Evolutionary conservation across 1,140 invertebrate species (phyloP), one percentile per base, ranked within the genome.

Genomic region (Melanaphis sacchari): DNA sequence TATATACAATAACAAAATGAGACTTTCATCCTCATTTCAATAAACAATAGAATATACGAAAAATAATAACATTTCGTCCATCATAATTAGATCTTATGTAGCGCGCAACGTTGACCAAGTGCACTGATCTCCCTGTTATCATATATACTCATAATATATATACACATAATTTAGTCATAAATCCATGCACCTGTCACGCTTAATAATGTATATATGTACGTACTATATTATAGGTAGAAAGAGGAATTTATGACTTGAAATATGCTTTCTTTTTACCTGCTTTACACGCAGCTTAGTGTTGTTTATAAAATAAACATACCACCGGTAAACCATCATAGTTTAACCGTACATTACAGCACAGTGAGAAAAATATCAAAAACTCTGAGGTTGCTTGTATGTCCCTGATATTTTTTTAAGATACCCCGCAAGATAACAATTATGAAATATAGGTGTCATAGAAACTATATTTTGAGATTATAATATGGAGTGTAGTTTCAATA

Each of bases 21-120:
- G 59, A 90, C 89, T 59, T 90, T 59, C 89, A 66, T 59, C 52
- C 40, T 90, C 38, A 66, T 59, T 90, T 41, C 31, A 90, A 90
- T 31, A 88, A 90, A 90, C 52, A 59, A 54, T 22, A 36, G 38
- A 76, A 76, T n/a, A 76, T 76, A 6, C 4, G 59, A n/a, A 76
- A 76, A 76, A 76, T 76, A 76, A 76, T n/a, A 76, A 18, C n/a
- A 15, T 66, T 66, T 15, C 59, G 59, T 76, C 15, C 31, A n/a
- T 54, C 52, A 40, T 66, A 90, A 90, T 90, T 90, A 66, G 89
- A 90, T 90, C 38, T 41, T 59, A 89, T 59, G 54, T 52, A 24
- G 21, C n/a, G 40, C 87, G 21, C 87, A 88, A 88, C 59, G n/a
- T 22, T 52, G 43, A 52, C 46, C 43, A 31, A 88, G 87, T 88